Base-by-base conservation (phyloP, 2,888 invertebrate species). In the Cheilosia urbana region DNA sequence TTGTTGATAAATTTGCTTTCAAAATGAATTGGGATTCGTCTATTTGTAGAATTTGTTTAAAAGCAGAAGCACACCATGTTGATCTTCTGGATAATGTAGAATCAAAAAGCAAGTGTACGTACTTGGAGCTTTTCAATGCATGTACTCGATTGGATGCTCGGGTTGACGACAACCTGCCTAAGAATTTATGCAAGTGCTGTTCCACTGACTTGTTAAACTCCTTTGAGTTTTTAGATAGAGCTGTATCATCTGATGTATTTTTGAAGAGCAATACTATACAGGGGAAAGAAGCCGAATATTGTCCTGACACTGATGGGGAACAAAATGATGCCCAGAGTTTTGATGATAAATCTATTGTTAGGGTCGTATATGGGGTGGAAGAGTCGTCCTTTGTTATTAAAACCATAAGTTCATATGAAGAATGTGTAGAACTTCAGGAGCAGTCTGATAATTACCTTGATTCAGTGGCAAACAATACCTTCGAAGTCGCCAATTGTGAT, bases 71-170 rank as follows among this genome's bases (percentile, higher is more conserved):
- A 3, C 27, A 51, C 37, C 27, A 17, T 47, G 24, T 62, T 9
- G 49, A 60, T 6, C 34, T 85, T 37, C 13, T 34, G 15, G n/a
- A 51, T 4, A 76, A 66, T 66, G 49, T 55, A 17, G 60, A 66
- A 42, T 24, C 17, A n/a, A 51, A 55, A 24, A 55, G 49, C 4
- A 45, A 81, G 13, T 68, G 27, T 30, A 76, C 75, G 0, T 85
- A 76, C n/a, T 21, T 87, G 4, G 75, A 87, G n/a, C 49, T 87
- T n/a, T 87, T 84, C 1, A 87, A 84, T 42, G 37, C 72, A 0
- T 87, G 84, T 21, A 87, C 87, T 0, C 9, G 27, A 19, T 53
- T 87, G 30, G 57, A 60, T 19, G 87, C 79, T 0, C 30, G 19
- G 1, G 34, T 66, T 2, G 53, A 55, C 2, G 87, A 87, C 7